Evolutionary conservation across 2,888 invertebrate genomes (phyloP).

Genomic region (Dermolepida albohirtum): DNA sequence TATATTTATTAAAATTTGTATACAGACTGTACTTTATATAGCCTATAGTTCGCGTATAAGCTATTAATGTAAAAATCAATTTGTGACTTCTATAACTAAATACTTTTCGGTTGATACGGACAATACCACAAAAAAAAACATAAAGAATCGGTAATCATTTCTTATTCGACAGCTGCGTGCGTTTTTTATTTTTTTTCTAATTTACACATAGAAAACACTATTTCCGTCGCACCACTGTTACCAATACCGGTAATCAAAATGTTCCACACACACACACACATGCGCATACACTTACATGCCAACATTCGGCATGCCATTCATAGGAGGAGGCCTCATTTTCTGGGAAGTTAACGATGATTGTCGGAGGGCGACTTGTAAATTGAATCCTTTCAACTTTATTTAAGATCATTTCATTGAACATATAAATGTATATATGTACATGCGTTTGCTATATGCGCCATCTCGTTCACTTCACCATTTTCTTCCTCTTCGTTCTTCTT

Average conservation of each 20-base stretch:
- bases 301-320: constrained; percentile 51
- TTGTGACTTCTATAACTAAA: constrained; percentile 32
- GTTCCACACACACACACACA: constrained; percentile 45
- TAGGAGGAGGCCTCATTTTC: constrained; percentile 50
- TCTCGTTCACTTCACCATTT: no score
- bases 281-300: constrained; percentile 36
- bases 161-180: constrained; percentile 42
- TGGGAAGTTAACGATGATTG: constrained; percentile 54
- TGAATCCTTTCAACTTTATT: constrained; percentile 56
- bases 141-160: constrained; percentile 39
- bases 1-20: no score
- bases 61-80: constrained; percentile 37
- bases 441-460: no score
- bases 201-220: constrained; percentile 39
- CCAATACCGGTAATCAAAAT: constrained; percentile 46
- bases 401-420: constrained; percentile 43
- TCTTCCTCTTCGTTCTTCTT: no score
- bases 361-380: constrained; percentile 54
- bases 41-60: constrained; percentile 1
- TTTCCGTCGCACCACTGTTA: constrained; percentile 47
- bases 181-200: constrained; percentile 22
- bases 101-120: constrained; percentile 22
- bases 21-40: constrained; percentile 1
- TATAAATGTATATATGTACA: no score
- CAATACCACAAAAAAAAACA: constrained; percentile 25